phyloP scores from a whole-genome alignment of 92 coral and sea anemone species.

The Pocillopora grandis region DNA sequence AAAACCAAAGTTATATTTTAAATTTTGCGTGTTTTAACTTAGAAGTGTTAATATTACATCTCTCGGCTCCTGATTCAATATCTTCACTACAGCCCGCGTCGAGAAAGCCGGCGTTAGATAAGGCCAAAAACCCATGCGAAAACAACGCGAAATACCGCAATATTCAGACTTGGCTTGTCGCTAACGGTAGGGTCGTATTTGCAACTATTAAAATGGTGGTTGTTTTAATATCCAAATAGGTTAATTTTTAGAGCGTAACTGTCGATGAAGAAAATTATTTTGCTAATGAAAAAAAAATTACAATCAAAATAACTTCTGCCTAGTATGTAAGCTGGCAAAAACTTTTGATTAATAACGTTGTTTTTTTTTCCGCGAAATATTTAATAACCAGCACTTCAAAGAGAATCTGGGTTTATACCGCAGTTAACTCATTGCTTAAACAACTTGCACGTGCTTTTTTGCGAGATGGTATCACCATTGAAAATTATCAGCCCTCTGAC shows the following conservation, averaged over 20 bases:
- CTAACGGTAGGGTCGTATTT: slow-evolving; percentile 40
- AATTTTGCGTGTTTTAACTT: neutral
- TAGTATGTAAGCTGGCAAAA: slow-evolving; percentile 7
- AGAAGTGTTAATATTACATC: neutral
- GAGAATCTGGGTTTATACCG: neutral
- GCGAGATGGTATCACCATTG: slow-evolving; percentile 24
- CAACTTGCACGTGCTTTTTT: slow-evolving; percentile 19
- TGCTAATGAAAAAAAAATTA: too few relatives aligned
- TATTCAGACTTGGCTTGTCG: slow-evolving; percentile 30
- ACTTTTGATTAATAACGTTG: neutral
- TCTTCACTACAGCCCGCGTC: slow-evolving; percentile 8
- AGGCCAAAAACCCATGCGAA: neutral
- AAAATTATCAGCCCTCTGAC: neutral
- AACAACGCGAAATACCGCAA: slow-evolving; percentile 25
- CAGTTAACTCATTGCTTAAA: slow-evolving; percentile 30
- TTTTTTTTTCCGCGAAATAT: neutral
- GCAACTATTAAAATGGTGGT: slow-evolving; percentile 12
- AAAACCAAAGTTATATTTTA: neutral
- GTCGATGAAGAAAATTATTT: too few relatives aligned
- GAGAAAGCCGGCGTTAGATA: slow-evolving; percentile 24
- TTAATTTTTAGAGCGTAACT: neutral
- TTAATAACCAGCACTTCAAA: slow-evolving; percentile 27
- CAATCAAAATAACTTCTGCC: neutral
- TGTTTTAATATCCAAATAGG: neutral
- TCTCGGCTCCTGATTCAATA: neutral